Evolutionary conservation across 2,113 vertebrate species (phyloP).

Genomic region (Hemicordylus capensis): DNA sequence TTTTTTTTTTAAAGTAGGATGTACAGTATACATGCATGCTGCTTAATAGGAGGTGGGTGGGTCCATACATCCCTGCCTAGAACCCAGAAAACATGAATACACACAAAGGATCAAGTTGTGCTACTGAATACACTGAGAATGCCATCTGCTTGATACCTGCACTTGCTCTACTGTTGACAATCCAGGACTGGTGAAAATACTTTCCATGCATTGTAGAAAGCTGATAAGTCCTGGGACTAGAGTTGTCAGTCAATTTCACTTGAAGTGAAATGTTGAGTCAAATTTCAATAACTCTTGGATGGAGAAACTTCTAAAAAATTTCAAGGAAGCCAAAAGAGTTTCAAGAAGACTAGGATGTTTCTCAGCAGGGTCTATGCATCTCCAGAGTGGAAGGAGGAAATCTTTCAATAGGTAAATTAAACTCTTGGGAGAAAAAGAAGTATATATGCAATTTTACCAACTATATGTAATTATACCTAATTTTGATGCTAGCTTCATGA

Average conservation of each 20-base stretch:
- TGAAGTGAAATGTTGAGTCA: not conserved
- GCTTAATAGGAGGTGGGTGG: too few species aligned
- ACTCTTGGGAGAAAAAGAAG: slow-evolving; percentile 1
- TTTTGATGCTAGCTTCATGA: slow-evolving; percentile 7
- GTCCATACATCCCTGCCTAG: too few species aligned
- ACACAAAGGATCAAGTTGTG: too few species aligned
- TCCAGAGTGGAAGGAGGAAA: not conserved
- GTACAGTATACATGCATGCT: too few species aligned
- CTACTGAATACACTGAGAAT: too few species aligned
- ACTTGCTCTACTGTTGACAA: too few species aligned
- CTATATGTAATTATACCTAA: not conserved
- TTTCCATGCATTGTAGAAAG: too few species aligned
- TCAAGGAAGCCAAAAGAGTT: not conserved
- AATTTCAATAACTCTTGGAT: not conserved
- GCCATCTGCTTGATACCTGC: too few species aligned
- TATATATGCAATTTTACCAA: not conserved
- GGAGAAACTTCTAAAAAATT: not conserved
- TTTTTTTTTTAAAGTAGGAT: too few species aligned
- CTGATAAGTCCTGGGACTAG: not conserved
- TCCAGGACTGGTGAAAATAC: too few species aligned
- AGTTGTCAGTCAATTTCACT: not conserved
- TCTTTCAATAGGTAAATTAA: slow-evolving; percentile 23
- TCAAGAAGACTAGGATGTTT: not conserved
- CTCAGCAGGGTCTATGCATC: not conserved
- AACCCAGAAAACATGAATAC: too few species aligned